phyloP scores from a whole-genome alignment of 2,888 invertebrate species.

The Pterobdella sp. region DNA sequence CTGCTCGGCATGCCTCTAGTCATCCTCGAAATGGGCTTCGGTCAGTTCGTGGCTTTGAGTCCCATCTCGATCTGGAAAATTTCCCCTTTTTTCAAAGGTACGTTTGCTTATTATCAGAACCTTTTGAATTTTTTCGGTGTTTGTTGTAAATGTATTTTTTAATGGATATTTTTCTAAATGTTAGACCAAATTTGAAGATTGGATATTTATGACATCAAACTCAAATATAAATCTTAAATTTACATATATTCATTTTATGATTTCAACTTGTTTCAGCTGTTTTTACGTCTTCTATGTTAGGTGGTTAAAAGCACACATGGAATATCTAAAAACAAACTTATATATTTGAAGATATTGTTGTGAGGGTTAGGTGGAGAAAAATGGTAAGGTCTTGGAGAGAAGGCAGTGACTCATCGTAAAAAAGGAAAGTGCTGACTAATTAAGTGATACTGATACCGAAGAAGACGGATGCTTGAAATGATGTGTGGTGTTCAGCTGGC shows the following conservation, averaged over 20 bases:
- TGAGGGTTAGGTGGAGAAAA: too few species aligned
- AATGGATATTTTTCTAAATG: not conserved
- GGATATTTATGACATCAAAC: not conserved
- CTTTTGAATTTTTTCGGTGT: not conserved
- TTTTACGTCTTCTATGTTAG: too few species aligned
- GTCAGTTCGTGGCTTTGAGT: conserved; percentile 58
- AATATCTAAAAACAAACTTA: too few species aligned
- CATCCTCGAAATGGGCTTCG: conserved; percentile 59
- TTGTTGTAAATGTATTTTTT: not conserved
- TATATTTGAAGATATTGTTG: too few species aligned
- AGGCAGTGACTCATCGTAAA: too few species aligned
- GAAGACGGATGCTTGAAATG: too few species aligned
- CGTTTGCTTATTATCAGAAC: not conserved
- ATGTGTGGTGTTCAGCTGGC: too few species aligned
- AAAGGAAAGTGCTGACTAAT: too few species aligned
- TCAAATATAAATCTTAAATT: not conserved
- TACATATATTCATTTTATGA: not conserved
- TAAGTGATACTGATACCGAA: too few species aligned
- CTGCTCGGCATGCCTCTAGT: conserved; percentile 60
- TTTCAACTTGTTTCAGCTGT: not conserved
- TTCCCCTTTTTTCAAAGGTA: conserved; percentile 58
- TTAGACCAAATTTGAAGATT: not conserved
- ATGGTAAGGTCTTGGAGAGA: too few species aligned
- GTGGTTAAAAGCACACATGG: too few species aligned
- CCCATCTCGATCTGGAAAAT: conserved; percentile 59